These are phyloP conservation scores for Petrolisthes cinctipes DNA, from an alignment of 2,888 invertebrate genomes.

Conservation along the genomic window DNA sequence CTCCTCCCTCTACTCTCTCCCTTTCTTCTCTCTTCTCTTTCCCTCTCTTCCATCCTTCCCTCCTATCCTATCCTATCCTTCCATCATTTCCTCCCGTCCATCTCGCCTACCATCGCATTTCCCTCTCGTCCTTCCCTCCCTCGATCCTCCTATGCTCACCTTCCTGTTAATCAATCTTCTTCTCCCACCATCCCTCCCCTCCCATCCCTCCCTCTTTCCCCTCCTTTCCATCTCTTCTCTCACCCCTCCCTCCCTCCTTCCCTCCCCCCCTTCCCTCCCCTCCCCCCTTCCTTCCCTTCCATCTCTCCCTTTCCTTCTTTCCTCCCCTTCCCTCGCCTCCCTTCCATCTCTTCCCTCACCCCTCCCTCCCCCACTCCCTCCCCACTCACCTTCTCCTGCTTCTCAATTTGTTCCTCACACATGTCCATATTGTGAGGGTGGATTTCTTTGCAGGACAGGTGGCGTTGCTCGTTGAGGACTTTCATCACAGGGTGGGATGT, in stretches of 20 bases:
- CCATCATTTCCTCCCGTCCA: neutral
- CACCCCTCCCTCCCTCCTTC: neutral
- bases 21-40: neutral
- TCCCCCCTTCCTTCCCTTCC: neutral
- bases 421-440: slow-evolving; percentile 66
- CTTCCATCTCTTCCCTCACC: neutral
- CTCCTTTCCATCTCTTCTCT: neutral
- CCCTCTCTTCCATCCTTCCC: neutral
- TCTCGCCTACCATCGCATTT: neutral
- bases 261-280: neutral
- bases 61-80: neutral
- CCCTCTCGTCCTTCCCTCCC: neutral
- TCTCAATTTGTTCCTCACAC: slow-evolving; percentile 65
- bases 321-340: neutral
- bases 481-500: slow-evolving; percentile 66
- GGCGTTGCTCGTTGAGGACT: slow-evolving; percentile 63
- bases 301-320: neutral
- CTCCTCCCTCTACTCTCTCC: no score
- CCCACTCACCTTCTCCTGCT: slow-evolving; percentile 62
- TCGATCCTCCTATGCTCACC: neutral
- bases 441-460: slow-evolving; percentile 64
- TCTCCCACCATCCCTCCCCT: neutral
- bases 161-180: neutral
- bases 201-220: neutral
- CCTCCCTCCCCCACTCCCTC: neutral